Evolutionary conservation across 30 jellyfish, hydroid and myxozoan genomes (phyloP), one percentile per base, ranked within the genome.

Genomic region (Pelagia noctiluca): DNA sequence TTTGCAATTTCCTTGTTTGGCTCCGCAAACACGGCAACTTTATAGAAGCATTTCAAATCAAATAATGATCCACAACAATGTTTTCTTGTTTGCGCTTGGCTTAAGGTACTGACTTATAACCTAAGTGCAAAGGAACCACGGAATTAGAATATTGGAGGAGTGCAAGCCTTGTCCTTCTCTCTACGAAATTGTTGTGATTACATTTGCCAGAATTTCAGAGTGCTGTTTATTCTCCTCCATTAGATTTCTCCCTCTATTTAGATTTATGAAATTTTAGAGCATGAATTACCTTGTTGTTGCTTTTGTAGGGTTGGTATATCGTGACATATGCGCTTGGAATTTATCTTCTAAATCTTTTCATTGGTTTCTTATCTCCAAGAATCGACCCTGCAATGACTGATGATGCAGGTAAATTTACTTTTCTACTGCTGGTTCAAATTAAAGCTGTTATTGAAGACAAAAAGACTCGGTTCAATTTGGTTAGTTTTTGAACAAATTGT

Each of bases 261-360:
- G n/a, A n/a, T n/a, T n/a, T n/a, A n/a, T n/a, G n/a, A n/a, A n/a
- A n/a, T n/a, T n/a, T n/a, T n/a, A n/a, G n/a, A n/a, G n/a, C n/a
- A n/a, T n/a, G n/a, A n/a, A n/a, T n/a, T n/a, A n/a, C n/a, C n/a
- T n/a, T n/a, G n/a, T n/a, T n/a, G n/a, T n/a, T 25, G 31, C 25
- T 33, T 13, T 67, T 33, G 5, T 65, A 95, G 99, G 99, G 99
- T 35, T 95, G 97, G 97, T 95, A 89, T 75, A 91, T 95, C 73
- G 85, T 95, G n/a, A 95, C 98, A 66, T 95, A 95, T 81, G 98
- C 97, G 32, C 89, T 95, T 42, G 98, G 99, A 22, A 89, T 95
- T 48, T 95, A 89, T 69, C 80, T 90, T 2, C 74, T 95, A 61
- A 95, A 95, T 86, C 73, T 95, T 19, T 90, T 95, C 88, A 95